Evolutionary conservation across 2,113 vertebrate species (phyloP).

Genomic region (Urocynchramus pylzowi): DNA sequence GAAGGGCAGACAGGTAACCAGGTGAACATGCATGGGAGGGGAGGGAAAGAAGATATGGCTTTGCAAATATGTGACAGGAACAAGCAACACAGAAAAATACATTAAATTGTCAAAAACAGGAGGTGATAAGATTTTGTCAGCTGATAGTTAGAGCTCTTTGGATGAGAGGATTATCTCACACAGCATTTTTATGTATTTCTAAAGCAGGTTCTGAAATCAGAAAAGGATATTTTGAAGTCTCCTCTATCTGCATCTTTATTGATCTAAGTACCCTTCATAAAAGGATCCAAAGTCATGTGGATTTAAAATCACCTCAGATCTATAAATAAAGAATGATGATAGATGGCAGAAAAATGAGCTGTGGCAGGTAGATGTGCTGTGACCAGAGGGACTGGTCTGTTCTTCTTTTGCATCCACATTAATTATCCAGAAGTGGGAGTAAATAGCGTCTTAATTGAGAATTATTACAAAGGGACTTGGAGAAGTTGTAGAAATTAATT

Average conservation of each 20-base stretch:
- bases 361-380: not conserved
- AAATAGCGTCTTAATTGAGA: constrained; percentile 35
- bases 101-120: not conserved
- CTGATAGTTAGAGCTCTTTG: not conserved
- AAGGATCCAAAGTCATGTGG: not conserved
- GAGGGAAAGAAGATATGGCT: not conserved
- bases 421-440: constrained; percentile 15
- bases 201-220: not conserved
- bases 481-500: constrained; percentile 39
- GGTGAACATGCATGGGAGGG: not conserved
- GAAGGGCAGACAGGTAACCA: not conserved
- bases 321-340: constrained; percentile 2
- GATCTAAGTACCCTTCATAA: not conserved
- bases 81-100: not conserved
- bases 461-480: constrained; percentile 25
- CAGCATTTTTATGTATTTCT: not conserved
- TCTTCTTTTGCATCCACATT: not conserved
- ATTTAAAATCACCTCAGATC: not conserved
- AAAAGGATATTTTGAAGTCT: not conserved
- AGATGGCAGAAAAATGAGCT: not conserved
- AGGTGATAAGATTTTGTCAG: not conserved
- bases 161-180: not conserved
- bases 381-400: not conserved
- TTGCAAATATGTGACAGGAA: not conserved
- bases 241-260: not conserved